phyloP scores from a whole-genome alignment of 2,888 invertebrate species.

The Andrena trimmerana region DNA sequence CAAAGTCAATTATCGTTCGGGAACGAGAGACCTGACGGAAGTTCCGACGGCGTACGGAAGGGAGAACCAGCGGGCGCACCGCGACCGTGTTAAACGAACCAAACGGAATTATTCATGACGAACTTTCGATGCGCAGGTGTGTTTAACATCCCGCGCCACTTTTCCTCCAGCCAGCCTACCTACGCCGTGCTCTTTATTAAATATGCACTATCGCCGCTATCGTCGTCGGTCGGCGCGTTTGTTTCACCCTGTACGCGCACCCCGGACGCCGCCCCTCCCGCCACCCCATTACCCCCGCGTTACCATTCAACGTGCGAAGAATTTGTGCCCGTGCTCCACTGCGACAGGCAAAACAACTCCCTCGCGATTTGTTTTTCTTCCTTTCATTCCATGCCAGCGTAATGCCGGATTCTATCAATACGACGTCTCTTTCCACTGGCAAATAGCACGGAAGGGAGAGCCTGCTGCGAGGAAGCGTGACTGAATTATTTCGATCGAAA shows the following conservation, averaged over 20 bases:
- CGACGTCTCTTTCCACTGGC: neutral
- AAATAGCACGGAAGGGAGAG: neutral
- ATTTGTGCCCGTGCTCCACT: neutral
- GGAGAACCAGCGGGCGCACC: slow-evolving; percentile 1
- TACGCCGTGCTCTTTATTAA: slow-evolving; percentile 54
- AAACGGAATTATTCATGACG: slow-evolving; percentile 71
- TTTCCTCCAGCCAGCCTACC: slow-evolving; percentile 34
- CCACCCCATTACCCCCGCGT: slow-evolving; percentile 15
- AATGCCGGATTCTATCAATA: neutral
- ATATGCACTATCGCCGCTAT: slow-evolving; percentile 43
- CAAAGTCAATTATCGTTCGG: slow-evolving; percentile 67
- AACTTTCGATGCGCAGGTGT: slow-evolving; percentile 70
- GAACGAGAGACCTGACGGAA: slow-evolving; percentile 36
- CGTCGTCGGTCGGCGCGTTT: slow-evolving; percentile 28
- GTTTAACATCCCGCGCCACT: slow-evolving; percentile 62
- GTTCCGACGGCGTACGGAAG: slow-evolving; percentile 17
- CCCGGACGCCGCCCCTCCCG: neutral
- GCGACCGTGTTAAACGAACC: slow-evolving; percentile 58
- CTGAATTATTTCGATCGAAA: too few relatives aligned
- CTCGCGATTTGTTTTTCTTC: neutral
- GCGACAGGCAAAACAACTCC: neutral
- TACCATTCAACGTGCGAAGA: slow-evolving; percentile 23
- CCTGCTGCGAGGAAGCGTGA: too few relatives aligned
- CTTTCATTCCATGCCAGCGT: neutral
- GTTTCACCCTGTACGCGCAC: neutral